These are phyloP conservation scores for Stictonetta naevosa DNA, from an alignment of 2,113 vertebrate species.

Conservation along the genomic window DNA sequence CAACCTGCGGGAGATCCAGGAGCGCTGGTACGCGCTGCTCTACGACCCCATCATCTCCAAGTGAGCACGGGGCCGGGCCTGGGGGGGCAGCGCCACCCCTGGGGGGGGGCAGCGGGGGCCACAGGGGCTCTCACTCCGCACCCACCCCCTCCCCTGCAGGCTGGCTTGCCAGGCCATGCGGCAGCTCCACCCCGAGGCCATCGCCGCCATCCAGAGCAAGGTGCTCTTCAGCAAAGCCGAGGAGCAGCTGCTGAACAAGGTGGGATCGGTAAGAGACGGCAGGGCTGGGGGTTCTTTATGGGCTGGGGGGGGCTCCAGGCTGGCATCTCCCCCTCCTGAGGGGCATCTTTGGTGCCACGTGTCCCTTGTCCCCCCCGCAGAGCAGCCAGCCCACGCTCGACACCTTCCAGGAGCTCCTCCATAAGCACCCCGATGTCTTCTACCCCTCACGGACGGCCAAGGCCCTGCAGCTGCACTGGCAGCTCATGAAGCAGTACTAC, in stretches of 20 bases:
- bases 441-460: conserved; percentile 91
- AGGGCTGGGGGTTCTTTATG: accelerated
- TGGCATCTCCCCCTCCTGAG: accelerated
- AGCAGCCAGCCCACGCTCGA: conserved; percentile 94
- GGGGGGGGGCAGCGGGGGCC: neutral
- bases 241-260: conserved; percentile 89
- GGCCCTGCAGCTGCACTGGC: conserved; percentile 94
- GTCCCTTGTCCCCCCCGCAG: conserved; percentile 57
- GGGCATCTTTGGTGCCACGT: neutral
- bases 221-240: conserved; percentile 94
- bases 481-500: conserved; percentile 96
- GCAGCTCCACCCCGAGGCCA: conserved; percentile 95
- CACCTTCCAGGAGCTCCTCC: conserved; percentile 92
- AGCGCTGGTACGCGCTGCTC: conserved; percentile 94
- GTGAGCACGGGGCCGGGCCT: conserved; percentile 73
- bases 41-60: conserved; percentile 97
- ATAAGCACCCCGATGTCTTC: conserved; percentile 89
- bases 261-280: conserved; percentile 86
- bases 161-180: conserved; percentile 96
- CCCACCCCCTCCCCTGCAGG: conserved; percentile 50
- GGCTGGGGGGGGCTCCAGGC: neutral
- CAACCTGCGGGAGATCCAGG: conserved; percentile 92
- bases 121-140: accelerated
- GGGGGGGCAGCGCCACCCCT: neutral
- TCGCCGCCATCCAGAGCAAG: conserved; percentile 95